These are phyloP conservation scores for Coregonus suidteri DNA, from an alignment of 2,797 vertebrate genomes.

Conservation along the genomic window DNA sequence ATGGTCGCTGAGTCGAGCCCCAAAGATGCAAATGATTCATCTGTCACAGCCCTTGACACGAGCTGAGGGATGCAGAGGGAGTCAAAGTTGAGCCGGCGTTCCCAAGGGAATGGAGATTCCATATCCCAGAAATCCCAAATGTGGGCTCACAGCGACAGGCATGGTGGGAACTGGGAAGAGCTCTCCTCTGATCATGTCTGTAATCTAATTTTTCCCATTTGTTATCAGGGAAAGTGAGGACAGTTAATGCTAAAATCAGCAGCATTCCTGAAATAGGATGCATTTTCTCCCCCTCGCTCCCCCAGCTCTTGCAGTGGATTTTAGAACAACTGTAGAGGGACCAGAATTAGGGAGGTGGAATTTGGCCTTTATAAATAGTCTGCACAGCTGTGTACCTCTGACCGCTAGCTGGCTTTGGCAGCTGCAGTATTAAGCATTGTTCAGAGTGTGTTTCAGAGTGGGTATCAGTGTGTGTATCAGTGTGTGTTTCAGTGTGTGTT, in stretches of 20 bases:
- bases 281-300: conserved; percentile 5
- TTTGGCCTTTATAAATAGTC: conserved; percentile 64
- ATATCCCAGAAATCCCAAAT: conserved; percentile 47
- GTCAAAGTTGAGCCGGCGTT: conserved; percentile 22
- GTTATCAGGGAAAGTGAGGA: conserved; percentile 29
- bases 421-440: conserved; percentile 54
- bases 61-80: conserved; percentile 52
- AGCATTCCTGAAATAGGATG: conserved; percentile 38
- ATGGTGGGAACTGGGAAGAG: conserved; percentile 1
- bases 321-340: conserved; percentile 46
- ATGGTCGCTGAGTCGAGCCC: conserved; percentile 54
- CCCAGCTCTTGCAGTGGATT: conserved; percentile 30
- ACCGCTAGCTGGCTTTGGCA: conserved; percentile 47
- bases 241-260: conserved; percentile 49
- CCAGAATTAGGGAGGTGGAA: conserved; percentile 48
- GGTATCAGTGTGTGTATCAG: conserved; percentile 28
- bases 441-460: conserved; percentile 16
- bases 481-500: conserved; percentile 13
- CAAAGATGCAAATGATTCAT: conserved; percentile 65
- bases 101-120: conserved; percentile 43
- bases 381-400: conserved; percentile 62
- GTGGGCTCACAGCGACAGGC: conserved; percentile 31
- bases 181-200: conserved; percentile 39
- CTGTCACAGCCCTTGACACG: conserved; percentile 41
- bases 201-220: conserved; percentile 26